These are phyloP conservation scores for Elysia chlorotica DNA, from an alignment of 1,140 invertebrate genomes.

Conservation along the genomic window DNA sequence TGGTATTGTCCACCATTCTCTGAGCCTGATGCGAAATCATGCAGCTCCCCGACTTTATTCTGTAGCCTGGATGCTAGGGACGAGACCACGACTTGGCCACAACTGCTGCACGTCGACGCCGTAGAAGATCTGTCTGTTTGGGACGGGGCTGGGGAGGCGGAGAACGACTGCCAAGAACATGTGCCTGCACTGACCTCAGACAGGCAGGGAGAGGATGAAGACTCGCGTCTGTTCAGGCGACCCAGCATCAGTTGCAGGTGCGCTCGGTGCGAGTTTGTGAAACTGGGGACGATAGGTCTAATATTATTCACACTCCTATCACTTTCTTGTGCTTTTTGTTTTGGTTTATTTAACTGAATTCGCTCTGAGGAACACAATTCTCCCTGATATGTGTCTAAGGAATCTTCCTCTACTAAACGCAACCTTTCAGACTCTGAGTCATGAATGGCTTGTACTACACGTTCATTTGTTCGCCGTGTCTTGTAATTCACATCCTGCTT, in stretches of 20 bases:
- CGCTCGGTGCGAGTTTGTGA: neutral
- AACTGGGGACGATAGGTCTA: neutral
- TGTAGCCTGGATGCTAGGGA: too few species aligned
- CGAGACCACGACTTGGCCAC: neutral
- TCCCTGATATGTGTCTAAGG: neutral
- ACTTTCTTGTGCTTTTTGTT: neutral
- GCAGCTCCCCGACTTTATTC: neutral
- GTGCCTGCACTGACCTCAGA: constrained; percentile 12
- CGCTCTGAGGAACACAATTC: too few species aligned
- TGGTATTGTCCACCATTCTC: too few species aligned
- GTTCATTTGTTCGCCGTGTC: too few species aligned
- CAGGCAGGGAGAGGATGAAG: constrained; percentile 3
- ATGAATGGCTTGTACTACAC: too few species aligned
- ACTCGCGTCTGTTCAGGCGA: neutral
- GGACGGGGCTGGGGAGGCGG: neutral
- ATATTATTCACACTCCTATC: neutral
- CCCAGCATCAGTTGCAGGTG: neutral
- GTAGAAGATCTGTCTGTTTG: neutral
- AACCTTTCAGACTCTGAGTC: too few species aligned
- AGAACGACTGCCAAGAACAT: constrained; percentile 12
- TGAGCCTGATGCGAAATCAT: neutral
- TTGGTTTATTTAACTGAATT: neutral
- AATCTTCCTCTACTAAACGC: neutral
- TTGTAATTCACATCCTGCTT: too few species aligned
- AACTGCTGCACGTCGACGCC: neutral